These are phyloP conservation scores for Camarhynchus parvulus DNA, from an alignment of 2,113 vertebrate genomes.

Conservation along the genomic window DNA sequence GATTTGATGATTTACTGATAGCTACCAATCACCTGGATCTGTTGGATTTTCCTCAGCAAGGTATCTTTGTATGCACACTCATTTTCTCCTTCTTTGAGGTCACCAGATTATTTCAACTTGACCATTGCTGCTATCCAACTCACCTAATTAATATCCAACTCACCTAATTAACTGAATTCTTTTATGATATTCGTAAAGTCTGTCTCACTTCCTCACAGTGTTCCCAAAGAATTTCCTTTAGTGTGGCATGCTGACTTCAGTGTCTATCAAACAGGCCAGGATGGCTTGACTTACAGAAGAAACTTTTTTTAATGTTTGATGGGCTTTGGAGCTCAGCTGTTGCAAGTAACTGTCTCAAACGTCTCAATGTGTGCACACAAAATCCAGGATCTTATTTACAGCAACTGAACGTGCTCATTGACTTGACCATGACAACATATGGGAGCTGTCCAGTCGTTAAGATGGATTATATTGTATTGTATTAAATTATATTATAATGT, in stretches of 20 bases:
- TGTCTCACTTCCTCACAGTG: rapidly evolving
- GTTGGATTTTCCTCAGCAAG: background rate
- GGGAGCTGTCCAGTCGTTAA: background rate
- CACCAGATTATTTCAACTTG: background rate
- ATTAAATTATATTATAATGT: no score
- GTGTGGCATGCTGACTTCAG: background rate
- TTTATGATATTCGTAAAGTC: background rate
- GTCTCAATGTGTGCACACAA: background rate
- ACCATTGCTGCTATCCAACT: background rate
- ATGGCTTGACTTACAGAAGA: background rate
- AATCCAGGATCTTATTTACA: background rate
- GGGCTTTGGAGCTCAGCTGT: background rate
- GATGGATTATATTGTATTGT: no score
- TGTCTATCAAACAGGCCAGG: background rate
- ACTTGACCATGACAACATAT: background rate
- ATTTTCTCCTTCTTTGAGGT: background rate
- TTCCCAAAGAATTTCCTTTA: background rate
- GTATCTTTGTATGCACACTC: no score
- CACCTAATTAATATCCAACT: background rate
- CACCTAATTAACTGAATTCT: background rate
- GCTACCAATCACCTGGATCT: background rate
- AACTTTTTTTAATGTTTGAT: background rate
- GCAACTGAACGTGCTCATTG: background rate
- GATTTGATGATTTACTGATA: background rate
- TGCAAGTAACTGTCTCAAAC: background rate